Evolutionary conservation across 2,797 vertebrate genomes (phyloP).

Genomic region (Gymnopithys bicolor): DNA sequence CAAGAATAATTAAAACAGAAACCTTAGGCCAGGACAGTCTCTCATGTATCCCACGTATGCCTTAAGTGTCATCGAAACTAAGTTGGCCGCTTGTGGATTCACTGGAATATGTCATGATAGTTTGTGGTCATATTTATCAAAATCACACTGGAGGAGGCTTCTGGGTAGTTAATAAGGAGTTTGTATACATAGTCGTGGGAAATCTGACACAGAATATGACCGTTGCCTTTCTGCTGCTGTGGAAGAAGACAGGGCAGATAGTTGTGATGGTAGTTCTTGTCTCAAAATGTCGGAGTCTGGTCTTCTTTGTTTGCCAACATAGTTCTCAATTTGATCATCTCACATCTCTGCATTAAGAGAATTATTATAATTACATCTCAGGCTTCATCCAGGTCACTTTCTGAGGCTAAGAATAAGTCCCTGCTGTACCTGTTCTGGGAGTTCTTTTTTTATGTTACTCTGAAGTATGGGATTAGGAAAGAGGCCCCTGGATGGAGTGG

Average conservation of each 20-base stretch:
- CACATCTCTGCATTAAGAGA: background rate
- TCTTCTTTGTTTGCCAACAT: background rate
- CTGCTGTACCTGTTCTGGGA: background rate
- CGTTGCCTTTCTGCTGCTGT: background rate
- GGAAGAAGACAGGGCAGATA: background rate
- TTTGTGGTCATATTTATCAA: background rate
- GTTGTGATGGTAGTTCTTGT: background rate
- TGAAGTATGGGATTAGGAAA: background rate
- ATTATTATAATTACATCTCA: background rate
- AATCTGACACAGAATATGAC: accelerated
- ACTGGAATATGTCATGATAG: background rate
- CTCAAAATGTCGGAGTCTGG: background rate
- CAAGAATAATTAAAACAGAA: background rate
- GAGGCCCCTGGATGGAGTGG: background rate
- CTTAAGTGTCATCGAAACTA: background rate
- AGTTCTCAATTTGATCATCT: background rate
- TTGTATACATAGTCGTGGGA: background rate
- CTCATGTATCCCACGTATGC: background rate
- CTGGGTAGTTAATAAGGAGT: background rate
- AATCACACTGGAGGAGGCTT: background rate
- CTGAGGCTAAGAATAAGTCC: background rate
- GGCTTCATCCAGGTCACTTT: background rate
- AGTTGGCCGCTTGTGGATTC: background rate
- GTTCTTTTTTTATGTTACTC: background rate
- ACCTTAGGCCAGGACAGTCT: background rate